These are phyloP conservation scores for Vulpes vulpes DNA, from an alignment of 2,113 vertebrate genomes.

Conservation along the genomic window DNA sequence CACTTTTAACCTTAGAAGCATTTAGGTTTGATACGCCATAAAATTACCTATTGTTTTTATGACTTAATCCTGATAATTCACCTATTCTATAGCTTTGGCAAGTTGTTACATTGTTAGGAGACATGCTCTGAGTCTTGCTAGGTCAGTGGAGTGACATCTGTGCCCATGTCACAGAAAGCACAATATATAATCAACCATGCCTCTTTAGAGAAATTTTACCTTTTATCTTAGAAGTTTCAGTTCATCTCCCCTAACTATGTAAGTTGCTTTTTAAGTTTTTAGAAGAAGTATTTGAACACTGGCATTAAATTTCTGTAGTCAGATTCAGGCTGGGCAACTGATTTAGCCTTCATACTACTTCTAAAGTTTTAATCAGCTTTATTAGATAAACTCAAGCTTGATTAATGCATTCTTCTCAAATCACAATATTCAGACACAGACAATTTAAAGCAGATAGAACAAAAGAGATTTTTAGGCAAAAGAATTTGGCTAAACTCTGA, in stretches of 20 bases:
- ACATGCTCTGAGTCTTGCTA: not conserved
- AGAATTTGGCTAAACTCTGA: not conserved
- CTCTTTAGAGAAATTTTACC: conserved; percentile 32
- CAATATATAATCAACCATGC: conserved; percentile 21
- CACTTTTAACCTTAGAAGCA: conserved; percentile 34
- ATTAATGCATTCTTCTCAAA: conserved; percentile 36
- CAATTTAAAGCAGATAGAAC: conserved; percentile 37
- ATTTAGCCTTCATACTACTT: conserved; percentile 11
- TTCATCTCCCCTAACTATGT: not conserved
- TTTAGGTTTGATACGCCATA: not conserved
- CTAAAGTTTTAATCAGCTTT: conserved; percentile 48
- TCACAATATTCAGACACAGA: conserved; percentile 23
- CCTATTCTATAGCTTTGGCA: not conserved
- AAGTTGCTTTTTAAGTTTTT: conserved; percentile 26
- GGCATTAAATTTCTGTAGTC: conserved; percentile 33
- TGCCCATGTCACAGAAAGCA: not conserved
- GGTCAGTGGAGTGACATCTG: not conserved
- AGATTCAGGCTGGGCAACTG: conserved; percentile 15
- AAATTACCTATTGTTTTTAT: not conserved
- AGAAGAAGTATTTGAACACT: conserved; percentile 22
- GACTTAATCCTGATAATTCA: not conserved
- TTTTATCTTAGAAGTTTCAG: conserved; percentile 45
- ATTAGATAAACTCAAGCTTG: not conserved
- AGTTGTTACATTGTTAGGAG: conserved; percentile 2
- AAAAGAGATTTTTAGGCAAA: conserved; percentile 37